Base-by-base conservation (phyloP, 2,888 invertebrate species). In the Brenthis daphne region DNA sequence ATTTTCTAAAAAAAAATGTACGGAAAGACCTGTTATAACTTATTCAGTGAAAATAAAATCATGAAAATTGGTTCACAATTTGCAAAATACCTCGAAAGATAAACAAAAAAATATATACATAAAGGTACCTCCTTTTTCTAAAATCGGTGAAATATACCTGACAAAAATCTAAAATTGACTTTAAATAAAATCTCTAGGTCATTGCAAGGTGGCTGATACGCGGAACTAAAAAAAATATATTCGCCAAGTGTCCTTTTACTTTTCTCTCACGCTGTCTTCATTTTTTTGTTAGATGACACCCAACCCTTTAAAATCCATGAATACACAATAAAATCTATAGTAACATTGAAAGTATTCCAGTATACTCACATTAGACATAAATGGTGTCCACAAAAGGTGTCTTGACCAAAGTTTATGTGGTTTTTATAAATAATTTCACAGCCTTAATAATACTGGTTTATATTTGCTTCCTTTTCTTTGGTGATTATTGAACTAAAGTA, bases 381-480 rank as follows among this genome's bases (percentile, higher is more conserved):
- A 88, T 82, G 75, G 77, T 79, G 80, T 75, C 81, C 84, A 91
- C 86, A 92, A 91, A 85, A 77, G 85, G 80, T 85, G 83, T 78
- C 89, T 87, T 92, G 92, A 92, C 92, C 92, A 90, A 88, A 89
- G 89, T 85, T 84, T 73, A 82, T 88, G 88, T 80, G 84, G 20
- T 16, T 65, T 57, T 57, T 33, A 48, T 65, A 57, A 13, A 51
- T 29, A 43, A 43, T 43, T 43, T 43, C 47, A 20, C 14, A 29
- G 33, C n/a, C n/a, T 24, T n/a, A 11, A 6, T 60, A 48, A 20
- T 60, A 24, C 14, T 43, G 20, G 20, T 57, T 6, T 43, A 54
- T 43, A 43, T 43, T 43, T 43, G 11, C 37, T 8, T 11, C 37
- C 8, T 43, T 43, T 43, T 43, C 8, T 43, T 43, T 43, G 11